A percentile compares a stretch with the other conserved stretches of the same genome.
phyloP scores from a whole-genome alignment of 2,888 invertebrate genomes.

The Eupithecia subfuscata region DNA sequence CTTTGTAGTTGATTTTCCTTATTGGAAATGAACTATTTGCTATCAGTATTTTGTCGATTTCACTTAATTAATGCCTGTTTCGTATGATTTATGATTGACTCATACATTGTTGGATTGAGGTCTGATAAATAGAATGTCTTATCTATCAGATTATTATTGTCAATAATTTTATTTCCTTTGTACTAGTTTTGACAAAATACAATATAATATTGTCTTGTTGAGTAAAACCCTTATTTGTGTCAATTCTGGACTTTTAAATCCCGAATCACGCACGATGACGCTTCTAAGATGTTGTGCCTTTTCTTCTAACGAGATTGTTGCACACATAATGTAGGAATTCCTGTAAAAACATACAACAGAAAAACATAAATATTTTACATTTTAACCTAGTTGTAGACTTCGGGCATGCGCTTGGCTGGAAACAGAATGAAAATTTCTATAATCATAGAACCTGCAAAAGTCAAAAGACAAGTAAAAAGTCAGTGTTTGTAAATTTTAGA shows the following conservation, averaged over 20 bases:
- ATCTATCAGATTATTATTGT: slow-evolving; percentile 8
- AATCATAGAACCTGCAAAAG: background rate
- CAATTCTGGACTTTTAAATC: background rate
- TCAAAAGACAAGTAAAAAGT: too few species aligned
- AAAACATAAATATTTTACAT: background rate
- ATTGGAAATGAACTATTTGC: slow-evolving; percentile 28
- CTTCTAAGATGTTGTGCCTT: background rate
- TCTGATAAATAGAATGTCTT: slow-evolving; percentile 1
- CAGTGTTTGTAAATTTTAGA: too few species aligned
- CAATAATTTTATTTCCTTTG: slow-evolving; percentile 9
- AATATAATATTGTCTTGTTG: background rate
- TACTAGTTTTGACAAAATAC: background rate
- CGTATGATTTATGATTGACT: slow-evolving; percentile 23
- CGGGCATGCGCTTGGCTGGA: background rate
- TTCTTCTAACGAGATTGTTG: background rate
- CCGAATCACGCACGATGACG: background rate
- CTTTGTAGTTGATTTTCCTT: slow-evolving; percentile 30
- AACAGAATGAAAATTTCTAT: background rate
- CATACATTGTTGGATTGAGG: slow-evolving; percentile 3
- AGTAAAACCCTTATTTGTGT: background rate
- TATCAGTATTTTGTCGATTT: slow-evolving; percentile 26
- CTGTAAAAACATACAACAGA: background rate
- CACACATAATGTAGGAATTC: background rate
- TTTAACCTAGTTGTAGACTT: background rate
- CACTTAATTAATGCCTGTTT: slow-evolving; percentile 22